Conservation (phyloP, 2,888 invertebrate species). For the Hymenopus coronatus region DNA sequence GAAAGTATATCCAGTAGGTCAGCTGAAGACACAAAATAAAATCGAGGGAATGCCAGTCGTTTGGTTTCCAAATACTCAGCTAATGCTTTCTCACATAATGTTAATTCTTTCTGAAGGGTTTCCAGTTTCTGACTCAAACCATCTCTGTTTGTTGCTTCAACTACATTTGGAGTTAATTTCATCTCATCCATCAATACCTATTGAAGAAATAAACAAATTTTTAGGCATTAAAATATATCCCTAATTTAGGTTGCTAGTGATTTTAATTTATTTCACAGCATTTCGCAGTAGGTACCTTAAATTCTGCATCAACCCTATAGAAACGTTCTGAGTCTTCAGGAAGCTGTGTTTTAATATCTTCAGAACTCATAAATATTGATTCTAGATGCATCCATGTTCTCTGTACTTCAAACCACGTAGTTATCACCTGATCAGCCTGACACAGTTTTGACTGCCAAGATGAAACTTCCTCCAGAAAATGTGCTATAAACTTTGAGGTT, state of each 20-base stretch:
- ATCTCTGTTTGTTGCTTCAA: constrained; percentile 83
- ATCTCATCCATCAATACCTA: constrained; percentile 71
- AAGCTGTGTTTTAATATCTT: constrained; percentile 91
- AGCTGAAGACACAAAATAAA: constrained; percentile 96
- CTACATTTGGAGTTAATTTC: constrained; percentile 81
- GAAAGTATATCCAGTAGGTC: constrained; percentile 92
- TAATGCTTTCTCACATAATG: constrained; percentile 92
- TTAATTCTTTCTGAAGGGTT: constrained; percentile 76
- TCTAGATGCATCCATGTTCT: constrained; percentile 96
- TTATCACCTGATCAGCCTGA: constrained; percentile 90
- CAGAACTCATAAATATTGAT: constrained; percentile 96
- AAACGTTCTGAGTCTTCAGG: constrained; percentile 92
- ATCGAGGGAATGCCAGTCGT: constrained; percentile 86
- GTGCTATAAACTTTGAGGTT: constrained; percentile 94
- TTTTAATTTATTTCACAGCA: neutral
- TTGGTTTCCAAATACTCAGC: constrained; percentile 97
- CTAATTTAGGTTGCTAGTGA: too few relatives aligned
- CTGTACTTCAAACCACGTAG: constrained; percentile 94
- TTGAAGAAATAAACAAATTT: constrained; percentile 34
- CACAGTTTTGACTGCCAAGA: constrained; percentile 90
- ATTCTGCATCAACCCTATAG: constrained; percentile 85
- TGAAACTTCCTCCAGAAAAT: constrained; percentile 92
- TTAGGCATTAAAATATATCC: too few relatives aligned
- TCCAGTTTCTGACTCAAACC: constrained; percentile 80
- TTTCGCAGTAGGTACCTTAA: constrained; percentile 64